phyloP scores from a whole-genome alignment of 2,113 vertebrate species.

The Pycnonotus jocosus region DNA sequence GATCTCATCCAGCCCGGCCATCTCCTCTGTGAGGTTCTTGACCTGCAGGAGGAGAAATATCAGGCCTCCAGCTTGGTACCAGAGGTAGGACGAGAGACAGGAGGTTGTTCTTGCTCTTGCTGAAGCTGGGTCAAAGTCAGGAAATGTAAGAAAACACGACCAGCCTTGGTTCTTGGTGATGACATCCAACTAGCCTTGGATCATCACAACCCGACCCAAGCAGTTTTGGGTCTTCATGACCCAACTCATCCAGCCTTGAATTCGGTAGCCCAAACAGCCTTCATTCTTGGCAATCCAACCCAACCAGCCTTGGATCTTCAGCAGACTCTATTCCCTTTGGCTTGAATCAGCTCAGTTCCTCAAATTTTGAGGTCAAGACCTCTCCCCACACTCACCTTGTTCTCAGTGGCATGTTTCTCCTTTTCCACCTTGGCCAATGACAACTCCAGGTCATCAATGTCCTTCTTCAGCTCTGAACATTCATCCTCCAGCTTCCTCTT shows the following conservation, averaged over 20 bases:
- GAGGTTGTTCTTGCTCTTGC: background rate
- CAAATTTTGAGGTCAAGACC: background rate
- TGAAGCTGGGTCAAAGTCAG: background rate
- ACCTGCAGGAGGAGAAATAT: constrained; percentile 70
- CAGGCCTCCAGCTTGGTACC: background rate
- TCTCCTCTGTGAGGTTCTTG: constrained; percentile 93
- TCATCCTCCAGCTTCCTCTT: constrained; percentile 91
- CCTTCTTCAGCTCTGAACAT: constrained; percentile 80
- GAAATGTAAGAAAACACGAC: background rate
- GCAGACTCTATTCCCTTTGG: background rate
- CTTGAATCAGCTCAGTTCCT: background rate
- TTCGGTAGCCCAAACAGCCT: background rate
- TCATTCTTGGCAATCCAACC: background rate
- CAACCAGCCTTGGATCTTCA: background rate
- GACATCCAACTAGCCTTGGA: background rate
- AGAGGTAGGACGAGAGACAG: background rate
- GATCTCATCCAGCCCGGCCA: constrained; percentile 89
- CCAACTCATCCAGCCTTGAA: background rate
- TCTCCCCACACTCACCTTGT: constrained; percentile 73
- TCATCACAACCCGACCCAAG: background rate
- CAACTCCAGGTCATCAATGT: constrained; percentile 84
- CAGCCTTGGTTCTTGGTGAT: background rate
- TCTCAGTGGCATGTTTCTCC: constrained; percentile 87
- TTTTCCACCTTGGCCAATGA: constrained; percentile 84
- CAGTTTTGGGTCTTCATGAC: background rate